Base-by-base conservation (phyloP, 2,888 invertebrate species). In the Aporophyla lueneburgensis region DNA sequence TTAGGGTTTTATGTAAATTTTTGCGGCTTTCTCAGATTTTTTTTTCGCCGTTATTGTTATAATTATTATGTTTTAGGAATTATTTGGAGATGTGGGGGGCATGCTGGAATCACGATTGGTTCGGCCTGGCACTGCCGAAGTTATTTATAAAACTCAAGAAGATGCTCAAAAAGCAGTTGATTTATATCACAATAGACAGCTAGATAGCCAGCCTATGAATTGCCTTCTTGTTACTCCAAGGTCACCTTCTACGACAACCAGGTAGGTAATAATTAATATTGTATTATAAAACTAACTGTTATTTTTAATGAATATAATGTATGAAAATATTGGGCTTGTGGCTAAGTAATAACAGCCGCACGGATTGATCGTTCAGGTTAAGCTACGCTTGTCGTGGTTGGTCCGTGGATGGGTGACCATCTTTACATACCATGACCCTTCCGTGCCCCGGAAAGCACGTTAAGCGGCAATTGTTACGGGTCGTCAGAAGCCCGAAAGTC, bases 161-260 rank as follows among this genome's bases (percentile, higher is more conserved):
- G 99, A 99, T 94, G 99, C 99, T 51, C 98, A 98, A 89, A 98
- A 98, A 93, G 99, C 99, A 2, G 99, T 99, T 5, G 99, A 99
- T 89, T 98, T 99, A 72, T 99, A 99, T 95, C 99, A 99, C 93
- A 99, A 99, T 93, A 97, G 99, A 70, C 99, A 99, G 91, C 96
- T 99, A 62, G 99, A 99, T 96, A 99, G 99, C 1, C 98, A 98
- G 91, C 99, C 99, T 7, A 99, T 99, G 99, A 98, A 98, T 92
- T 99, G 99, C 92, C 97, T 98, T 73, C 96, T 99, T 82, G 98
- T 99, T 12, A 98, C 98, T 91, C 98, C 98, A 19, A 86, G 98
- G 21, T 84, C 94, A 62, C 90, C 93, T 43, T 78, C 92, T 53
- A 71, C 89, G 43, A 74, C 86, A 51, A 62, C 91, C 66, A 93